Evolutionary conservation across 2,888 invertebrate genomes (phyloP).

Genomic region (Hecatera dysodea): DNA sequence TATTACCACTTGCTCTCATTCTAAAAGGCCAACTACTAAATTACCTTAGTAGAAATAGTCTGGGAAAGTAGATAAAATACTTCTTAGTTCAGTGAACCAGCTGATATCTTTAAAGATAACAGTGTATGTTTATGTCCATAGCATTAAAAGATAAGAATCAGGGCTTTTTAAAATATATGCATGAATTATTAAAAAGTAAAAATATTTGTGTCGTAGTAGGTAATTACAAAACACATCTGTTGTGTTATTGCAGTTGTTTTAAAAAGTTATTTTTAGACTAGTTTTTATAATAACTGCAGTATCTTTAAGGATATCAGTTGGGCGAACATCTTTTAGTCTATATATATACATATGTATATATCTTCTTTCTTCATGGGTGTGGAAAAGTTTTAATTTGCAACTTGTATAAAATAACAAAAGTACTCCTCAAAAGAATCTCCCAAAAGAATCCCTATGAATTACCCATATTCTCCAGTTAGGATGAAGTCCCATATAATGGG

Average conservation of each 20-base stretch:
- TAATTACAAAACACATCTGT: constrained; percentile 17
- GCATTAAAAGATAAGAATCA: constrained; percentile 44
- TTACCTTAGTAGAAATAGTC: constrained; percentile 37
- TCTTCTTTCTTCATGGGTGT: not conserved
- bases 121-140: constrained; percentile 55
- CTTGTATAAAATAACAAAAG: not conserved
- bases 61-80: constrained; percentile 61
- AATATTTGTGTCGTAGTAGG: not conserved
- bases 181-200: not conserved
- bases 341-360: too few relatives aligned
- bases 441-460: not conserved
- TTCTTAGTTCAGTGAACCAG: constrained; percentile 72
- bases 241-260: constrained; percentile 7
- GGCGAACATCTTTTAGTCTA: too few relatives aligned
- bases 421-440: not conserved
- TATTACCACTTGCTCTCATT: constrained; percentile 35
- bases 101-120: constrained; percentile 69
- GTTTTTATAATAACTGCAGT: too few relatives aligned
- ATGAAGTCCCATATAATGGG: not conserved
- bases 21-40: constrained; percentile 13
- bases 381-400: not conserved
- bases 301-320: too few relatives aligned
- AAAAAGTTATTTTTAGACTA: constrained; percentile 5
- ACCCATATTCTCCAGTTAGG: not conserved
- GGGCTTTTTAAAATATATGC: constrained; percentile 25